These are phyloP conservation scores for Oryzias javanicus DNA, from an alignment of 2,113 vertebrate genomes.

Conservation along the genomic window DNA sequence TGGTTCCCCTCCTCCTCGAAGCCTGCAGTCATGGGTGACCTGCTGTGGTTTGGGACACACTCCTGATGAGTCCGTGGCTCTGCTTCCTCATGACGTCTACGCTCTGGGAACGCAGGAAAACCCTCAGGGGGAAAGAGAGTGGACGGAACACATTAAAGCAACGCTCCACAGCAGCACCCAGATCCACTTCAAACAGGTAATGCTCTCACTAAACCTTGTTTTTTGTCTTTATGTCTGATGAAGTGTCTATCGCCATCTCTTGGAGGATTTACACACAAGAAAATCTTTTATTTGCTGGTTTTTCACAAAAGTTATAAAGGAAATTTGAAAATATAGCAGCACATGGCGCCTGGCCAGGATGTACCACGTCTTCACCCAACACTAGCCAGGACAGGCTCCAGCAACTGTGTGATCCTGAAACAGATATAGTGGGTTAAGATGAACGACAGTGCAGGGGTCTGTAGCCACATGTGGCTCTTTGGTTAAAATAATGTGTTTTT, in stretches of 20 bases:
- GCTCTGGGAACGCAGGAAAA: slow-evolving; percentile 88
- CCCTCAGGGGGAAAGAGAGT: slow-evolving; percentile 85
- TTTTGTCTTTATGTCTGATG: not conserved
- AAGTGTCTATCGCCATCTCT: not conserved
- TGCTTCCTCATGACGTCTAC: slow-evolving; percentile 84
- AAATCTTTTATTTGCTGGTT: not conserved
- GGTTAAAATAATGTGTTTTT: too few species aligned
- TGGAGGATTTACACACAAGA: too few species aligned
- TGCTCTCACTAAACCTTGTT: fast-evolving
- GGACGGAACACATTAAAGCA: slow-evolving; percentile 81
- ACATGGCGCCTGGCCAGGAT: too few species aligned
- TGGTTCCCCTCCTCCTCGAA: slow-evolving; percentile 78
- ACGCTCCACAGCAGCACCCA: slow-evolving; percentile 79
- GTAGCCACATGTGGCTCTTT: too few species aligned
- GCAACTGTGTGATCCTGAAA: too few species aligned
- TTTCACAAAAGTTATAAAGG: too few species aligned
- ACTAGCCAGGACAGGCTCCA: too few species aligned
- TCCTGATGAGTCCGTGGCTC: slow-evolving; percentile 75
- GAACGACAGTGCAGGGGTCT: too few species aligned
- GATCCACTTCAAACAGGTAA: slow-evolving; percentile 84
- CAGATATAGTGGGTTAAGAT: too few species aligned
- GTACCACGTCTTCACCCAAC: too few species aligned
- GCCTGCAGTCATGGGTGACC: slow-evolving; percentile 83
- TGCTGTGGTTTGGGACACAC: slow-evolving; percentile 81
- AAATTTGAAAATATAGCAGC: too few species aligned